Evolutionary conservation across 2,113 vertebrate genomes (phyloP), one percentile per base, ranked within the genome.

Genomic region (Gallinago media): DNA sequence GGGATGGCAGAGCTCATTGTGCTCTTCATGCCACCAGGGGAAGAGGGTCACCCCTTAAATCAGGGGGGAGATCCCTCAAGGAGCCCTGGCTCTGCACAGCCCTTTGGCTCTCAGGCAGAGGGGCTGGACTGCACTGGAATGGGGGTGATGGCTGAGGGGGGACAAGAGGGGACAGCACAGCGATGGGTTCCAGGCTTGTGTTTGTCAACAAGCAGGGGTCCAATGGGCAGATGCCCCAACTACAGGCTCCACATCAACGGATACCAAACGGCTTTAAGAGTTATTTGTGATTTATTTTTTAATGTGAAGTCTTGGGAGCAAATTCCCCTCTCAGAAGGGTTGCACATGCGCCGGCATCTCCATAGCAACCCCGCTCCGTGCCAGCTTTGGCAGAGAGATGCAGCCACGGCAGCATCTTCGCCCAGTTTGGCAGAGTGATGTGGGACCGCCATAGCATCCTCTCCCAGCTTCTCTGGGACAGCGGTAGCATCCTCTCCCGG

Each of bases 311-410:
- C 79, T 81, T 31, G n/a, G 47, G 61, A 92, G 83, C 34, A 67
- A 65, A 85, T 81, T 85, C 85, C 40, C 23, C 21, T 77, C 25
- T 65, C 1, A 0, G 65, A 95, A 92, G 47, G 50, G 75, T 75
- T 92, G 93, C 79, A 63, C 75, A 80, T 92, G 79, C 4, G 2
- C 88, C 5, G 4, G 29, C 2, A 3, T 97, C 82, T 89, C 96
- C 96, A 84, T 97, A 49, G 95, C 96, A 96, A 96, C 95, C 29
- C 63, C 4, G 8, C 67, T 93, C 19, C 3, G 0, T 46, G 38
- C 47, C 2, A 0, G 46, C 68, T 54, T 42, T 1, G 1, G n/a
- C 42, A 67, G 63, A 42, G 65, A 50, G 38, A 36, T 68, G 44
- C 4, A 1, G 32, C 34, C 40, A 0, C 4, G 0, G n/a, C 15